Evolutionary conservation across 23 tunicate genomes (phyloP).

Genomic region (Botrylloides violaceus): DNA sequence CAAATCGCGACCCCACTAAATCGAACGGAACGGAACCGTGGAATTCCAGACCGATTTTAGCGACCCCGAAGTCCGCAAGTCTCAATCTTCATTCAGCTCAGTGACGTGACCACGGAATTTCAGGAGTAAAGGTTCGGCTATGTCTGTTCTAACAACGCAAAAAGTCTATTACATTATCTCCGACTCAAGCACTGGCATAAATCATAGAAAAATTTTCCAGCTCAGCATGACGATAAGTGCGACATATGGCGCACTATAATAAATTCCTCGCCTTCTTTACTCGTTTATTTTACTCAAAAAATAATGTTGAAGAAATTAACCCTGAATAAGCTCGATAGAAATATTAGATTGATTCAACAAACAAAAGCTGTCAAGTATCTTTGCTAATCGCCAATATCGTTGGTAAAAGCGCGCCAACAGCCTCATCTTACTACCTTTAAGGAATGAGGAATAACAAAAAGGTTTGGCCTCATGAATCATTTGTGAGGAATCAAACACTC

Average conservation of each 20-base stretch:
- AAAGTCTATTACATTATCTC: too few relatives aligned
- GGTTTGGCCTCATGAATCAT: neutral
- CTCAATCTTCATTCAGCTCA: too few relatives aligned
- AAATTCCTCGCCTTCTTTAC: neutral
- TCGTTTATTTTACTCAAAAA: neutral
- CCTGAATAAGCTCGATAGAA: neutral
- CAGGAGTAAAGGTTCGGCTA: too few relatives aligned
- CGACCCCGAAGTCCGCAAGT: too few relatives aligned
- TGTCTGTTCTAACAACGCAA: too few relatives aligned
- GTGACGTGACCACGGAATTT: too few relatives aligned
- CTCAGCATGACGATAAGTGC: neutral
- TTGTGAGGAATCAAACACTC: constrained; percentile 3
- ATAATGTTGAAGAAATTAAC: neutral
- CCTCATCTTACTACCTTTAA: neutral
- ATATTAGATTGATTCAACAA: neutral
- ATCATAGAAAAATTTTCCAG: neutral
- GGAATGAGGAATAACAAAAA: neutral
- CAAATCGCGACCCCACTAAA: too few relatives aligned
- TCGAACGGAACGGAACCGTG: too few relatives aligned
- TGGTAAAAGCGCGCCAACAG: neutral
- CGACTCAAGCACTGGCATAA: too few relatives aligned
- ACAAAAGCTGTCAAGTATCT: neutral
- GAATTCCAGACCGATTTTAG: too few relatives aligned
- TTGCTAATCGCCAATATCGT: neutral
- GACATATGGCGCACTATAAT: neutral